Base-by-base conservation (phyloP, 2,797 vertebrate species). In the Phataginus tricuspis region DNA sequence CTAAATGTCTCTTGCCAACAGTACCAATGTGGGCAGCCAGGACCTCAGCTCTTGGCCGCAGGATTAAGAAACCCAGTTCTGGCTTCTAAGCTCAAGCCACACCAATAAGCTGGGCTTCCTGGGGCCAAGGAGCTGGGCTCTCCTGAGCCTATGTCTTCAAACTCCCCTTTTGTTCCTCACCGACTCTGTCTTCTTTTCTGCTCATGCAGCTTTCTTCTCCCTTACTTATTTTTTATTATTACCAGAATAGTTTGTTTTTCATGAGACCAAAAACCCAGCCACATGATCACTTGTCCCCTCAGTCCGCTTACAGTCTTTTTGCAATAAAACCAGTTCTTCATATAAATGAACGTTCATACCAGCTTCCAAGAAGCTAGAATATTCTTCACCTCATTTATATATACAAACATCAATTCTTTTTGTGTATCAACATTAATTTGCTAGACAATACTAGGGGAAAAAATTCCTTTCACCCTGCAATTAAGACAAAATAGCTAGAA, bases 371-470 rank as follows among this genome's bases (percentile, higher is more conserved):
- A 63, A 25, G 23, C 31, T 16, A 82, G 57, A 53, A 75, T 34
- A 83, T 23, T 71, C 63, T 83, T 71, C 4, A 39, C 37, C 23
- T 64, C 16, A 39, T 72, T 74, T 80, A 91, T 9, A n/a, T 42
- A 29, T 23, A 39, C 4, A 31, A 66, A 86, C n/a, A 79, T 11
- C 29, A 45, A 39, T 49, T 91, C 9, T 78, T 71, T 71, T 25
- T 79, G 79, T 13, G 51, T 37, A 66, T 85, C 57, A 89, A 23
- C 42, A 68, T 72, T 66, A 74, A 61, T 71, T 82, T 49, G n/a
- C 64, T 94, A 29, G n/a, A 51, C 91, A 84, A 85, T 45, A 93
- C 57, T 57, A 59, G 59, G 45, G 16, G 59, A 69, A 87, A 61
- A 37, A 6, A 19, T 19, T 74, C 16, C 21, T 84, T 84, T 51